Evolutionary conservation across 2,113 vertebrate species (phyloP), one percentile per base, ranked within the genome.

Genomic region (Oostethus manadensis): DNA sequence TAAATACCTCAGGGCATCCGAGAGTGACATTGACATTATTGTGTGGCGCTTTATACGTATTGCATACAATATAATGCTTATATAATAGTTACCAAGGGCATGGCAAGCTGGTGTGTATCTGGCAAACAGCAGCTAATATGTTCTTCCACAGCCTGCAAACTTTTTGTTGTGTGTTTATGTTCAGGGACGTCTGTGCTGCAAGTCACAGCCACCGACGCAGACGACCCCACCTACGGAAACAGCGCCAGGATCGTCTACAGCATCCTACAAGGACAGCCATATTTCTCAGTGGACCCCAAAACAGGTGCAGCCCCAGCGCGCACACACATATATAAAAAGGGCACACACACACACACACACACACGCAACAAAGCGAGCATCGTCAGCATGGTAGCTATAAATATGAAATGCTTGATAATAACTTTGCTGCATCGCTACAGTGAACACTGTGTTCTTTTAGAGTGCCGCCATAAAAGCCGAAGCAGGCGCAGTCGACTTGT

Each of bases 261-360:
- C 58, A 95, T 98, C 78, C 93, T 98, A 51, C 93, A 98, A 79
- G 96, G 96, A 83, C 96, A 98, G 77, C 96, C 96, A 61, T 98
- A 98, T 86, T 98, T 98, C 84, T 98, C 96, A 0, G 93, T 98
- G 50, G 96, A 98, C 75, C 95, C 96, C 49, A 97, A 96, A 91
- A 97, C 94, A 89, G 96, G 96, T 96, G 33, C 2, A 33, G 29
- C 7, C 29, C 29, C 29, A 7, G 29, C 29, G 5, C 29, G 8
- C 29, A 33, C 29, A 33, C 29, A 33, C 29, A 33, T 33, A 33
- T 33, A 33, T 5, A 33, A 4, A 33, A 33, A 7, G 29, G 5
- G 5, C 8, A 33, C 29, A 33, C 26, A 29, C 26, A 29, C 26
- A 29, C 6, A 29, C 26, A 29, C 26, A 29, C 26, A 29, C 81